Percentiles rank a stretch among this genome's conserved stretches.
These are phyloP conservation scores for Harmothoe impar DNA, from an alignment of 2,888 invertebrate genomes.

Conservation along the genomic window DNA sequence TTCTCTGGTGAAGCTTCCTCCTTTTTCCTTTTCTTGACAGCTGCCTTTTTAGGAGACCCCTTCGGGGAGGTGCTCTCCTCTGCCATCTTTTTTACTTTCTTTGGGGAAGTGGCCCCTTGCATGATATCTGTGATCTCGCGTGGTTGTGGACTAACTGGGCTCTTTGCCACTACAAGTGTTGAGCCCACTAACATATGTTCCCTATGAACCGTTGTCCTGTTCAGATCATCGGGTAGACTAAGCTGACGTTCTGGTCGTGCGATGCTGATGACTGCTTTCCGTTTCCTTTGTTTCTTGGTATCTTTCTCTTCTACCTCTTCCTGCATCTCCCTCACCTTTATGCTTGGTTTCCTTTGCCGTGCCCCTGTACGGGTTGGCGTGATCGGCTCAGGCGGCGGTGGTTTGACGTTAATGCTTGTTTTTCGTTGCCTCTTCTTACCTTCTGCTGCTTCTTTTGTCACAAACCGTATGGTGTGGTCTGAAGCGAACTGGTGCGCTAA, in stretches of 20 bases:
- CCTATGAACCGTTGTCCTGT: not conserved
- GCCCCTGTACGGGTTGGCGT: not conserved
- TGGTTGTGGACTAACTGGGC: not conserved
- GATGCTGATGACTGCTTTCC: not conserved
- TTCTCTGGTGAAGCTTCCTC: not conserved
- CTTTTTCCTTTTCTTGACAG: constrained; percentile 22
- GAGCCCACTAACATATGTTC: not conserved
- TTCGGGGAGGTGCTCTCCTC: not conserved
- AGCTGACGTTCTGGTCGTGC: not conserved
- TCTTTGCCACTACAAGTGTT: not conserved
- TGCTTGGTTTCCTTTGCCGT: constrained; percentile 40
- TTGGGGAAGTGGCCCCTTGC: not conserved
- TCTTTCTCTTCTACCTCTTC: constrained; percentile 36
- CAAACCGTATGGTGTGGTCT: not conserved
- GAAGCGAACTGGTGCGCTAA: not conserved
- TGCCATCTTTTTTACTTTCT: not conserved
- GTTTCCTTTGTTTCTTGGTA: not conserved
- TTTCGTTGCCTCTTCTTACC: constrained; percentile 13
- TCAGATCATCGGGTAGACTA: not conserved
- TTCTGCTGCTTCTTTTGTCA: not conserved
- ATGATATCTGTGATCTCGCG: not conserved
- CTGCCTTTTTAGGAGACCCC: not conserved
- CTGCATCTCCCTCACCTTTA: constrained; percentile 48
- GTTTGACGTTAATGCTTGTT: not conserved
- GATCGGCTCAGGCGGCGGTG: constrained; percentile 1